These are phyloP conservation scores for Panthera uncia DNA, from an alignment of 2,113 vertebrate genomes.

Conservation along the genomic window DNA sequence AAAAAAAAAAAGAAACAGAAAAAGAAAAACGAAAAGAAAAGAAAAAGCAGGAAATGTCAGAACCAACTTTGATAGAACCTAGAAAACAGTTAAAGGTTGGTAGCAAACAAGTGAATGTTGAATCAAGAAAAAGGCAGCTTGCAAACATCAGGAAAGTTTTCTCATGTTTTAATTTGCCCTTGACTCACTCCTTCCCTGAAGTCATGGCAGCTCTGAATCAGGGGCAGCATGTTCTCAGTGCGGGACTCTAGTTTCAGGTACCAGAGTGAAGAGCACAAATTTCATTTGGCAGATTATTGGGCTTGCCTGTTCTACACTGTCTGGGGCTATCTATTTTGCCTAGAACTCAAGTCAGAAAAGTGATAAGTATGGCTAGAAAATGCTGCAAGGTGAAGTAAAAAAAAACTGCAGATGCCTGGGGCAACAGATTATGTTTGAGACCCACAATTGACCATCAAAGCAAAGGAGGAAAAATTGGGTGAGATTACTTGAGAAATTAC, in stretches of 20 bases:
- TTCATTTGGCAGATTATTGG: neutral
- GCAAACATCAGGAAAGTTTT: neutral
- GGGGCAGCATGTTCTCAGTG: too few species aligned
- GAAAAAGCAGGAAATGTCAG: neutral
- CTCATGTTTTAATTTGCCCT: neutral
- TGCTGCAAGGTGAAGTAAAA: neutral
- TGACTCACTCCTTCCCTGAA: neutral
- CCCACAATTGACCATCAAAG: neutral
- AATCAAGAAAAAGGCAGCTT: neutral
- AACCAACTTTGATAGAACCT: neutral
- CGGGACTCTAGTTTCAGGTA: neutral
- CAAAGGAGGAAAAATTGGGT: neutral
- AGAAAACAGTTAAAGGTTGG: neutral
- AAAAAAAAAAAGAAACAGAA: too few species aligned
- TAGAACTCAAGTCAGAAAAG: neutral
- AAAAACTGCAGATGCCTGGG: neutral
- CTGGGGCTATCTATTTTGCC: neutral
- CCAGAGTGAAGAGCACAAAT: neutral
- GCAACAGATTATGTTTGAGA: neutral
- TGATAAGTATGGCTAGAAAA: neutral
- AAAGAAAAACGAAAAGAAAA: neutral
- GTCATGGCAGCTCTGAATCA: neutral
- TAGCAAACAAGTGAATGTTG: neutral
- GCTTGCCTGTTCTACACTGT: neutral
- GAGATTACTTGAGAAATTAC: neutral